Evolutionary conservation across 37 sponge, comb jelly and placozoan species (phyloP), one percentile per base, ranked within the genome.

Genomic region (Hormiphora californensis): DNA sequence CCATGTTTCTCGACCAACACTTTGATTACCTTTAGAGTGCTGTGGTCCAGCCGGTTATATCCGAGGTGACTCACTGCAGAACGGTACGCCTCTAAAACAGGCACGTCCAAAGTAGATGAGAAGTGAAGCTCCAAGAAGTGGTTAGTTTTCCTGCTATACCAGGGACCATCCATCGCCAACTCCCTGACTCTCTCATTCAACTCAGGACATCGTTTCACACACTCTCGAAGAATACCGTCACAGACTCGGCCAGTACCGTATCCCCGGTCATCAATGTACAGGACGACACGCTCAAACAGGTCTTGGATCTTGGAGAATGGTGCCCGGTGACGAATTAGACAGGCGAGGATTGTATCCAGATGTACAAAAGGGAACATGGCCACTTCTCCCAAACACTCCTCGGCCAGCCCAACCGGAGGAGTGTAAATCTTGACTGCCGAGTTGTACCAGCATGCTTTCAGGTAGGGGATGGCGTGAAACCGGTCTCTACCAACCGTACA

Each of bases 71-170:
- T 40, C 4, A 73, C 23, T 4, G 43, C 46, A 33, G 25, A 21
- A n/a, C 25, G 1, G 19, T 43, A 19, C 40, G 27, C 23, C 2
- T 4, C 3, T 22, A 40, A 33, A 37, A n/a, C 46, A 37, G 44
- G 2, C 21, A 0, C 8, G 21, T 40, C 46, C 1, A n/a, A 9
- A 21, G 11, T 3, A 73, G 46, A 73, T 27, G 40, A n/a, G 23
- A 73, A 28, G 46, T 43, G 38, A 22, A 41, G 1, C 3, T 73
- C 43, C 8, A 33, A 46, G 35, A 33, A 73, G 5, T 33, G 38
- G 17, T 43, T 41, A n/a, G 81, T 73, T 7, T 73, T 73, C 23
- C 81, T 73, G 44, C 81, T 73, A 28, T 73, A 73, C 81, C 81
- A 73, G 40, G 81, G 81, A 1, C 81, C 44, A 0, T n/a, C 46